phyloP scores from a whole-genome alignment of 2,888 invertebrate species.

The Drosophila rubida region DNA sequence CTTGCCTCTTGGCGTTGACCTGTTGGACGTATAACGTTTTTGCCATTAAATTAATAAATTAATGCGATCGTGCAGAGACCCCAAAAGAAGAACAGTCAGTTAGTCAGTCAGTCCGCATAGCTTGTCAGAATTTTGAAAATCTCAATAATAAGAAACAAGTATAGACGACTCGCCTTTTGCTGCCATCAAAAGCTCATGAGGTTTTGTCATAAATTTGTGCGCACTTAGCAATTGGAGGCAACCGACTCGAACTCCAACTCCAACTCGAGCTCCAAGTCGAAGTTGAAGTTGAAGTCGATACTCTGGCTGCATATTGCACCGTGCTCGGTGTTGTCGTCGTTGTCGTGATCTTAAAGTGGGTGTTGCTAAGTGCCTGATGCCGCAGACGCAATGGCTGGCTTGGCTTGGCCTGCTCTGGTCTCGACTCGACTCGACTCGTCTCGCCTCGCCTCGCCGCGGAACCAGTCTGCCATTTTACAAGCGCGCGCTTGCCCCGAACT shows the following conservation, averaged over 20 bases:
- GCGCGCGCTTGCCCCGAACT: conserved; percentile 44
- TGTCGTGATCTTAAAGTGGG: conserved; percentile 75
- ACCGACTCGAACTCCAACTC: not conserved
- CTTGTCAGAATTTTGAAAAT: conserved; percentile 71
- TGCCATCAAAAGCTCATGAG: conserved; percentile 51
- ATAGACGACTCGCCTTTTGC: conserved; percentile 17
- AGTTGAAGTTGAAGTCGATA: not conserved
- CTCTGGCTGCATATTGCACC: conserved; percentile 56
- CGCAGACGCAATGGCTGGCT: conserved; percentile 77
- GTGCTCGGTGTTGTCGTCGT: conserved; percentile 29
- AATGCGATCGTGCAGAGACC: conserved; percentile 75
- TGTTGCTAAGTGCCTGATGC: conserved; percentile 74
- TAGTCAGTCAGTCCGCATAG: conserved; percentile 15
- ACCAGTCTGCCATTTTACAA: conserved; percentile 79
- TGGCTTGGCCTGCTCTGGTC: conserved; percentile 7
- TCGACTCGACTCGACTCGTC: not conserved
- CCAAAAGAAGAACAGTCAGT: conserved; percentile 1
- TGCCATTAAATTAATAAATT: conserved; percentile 84
- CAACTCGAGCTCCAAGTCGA: not conserved
- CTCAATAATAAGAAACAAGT: conserved; percentile 56
- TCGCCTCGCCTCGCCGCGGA: conserved; percentile 18
- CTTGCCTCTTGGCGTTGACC: not conserved
- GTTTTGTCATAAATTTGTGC: conserved; percentile 63
- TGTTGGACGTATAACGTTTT: conserved; percentile 72
- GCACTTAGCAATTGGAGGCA: conserved; percentile 37